A percentile compares a stretch with the other conserved stretches of the same genome.
Evolutionary conservation across 2,113 vertebrate genomes (phyloP).

Genomic region (Empidonax traillii): DNA sequence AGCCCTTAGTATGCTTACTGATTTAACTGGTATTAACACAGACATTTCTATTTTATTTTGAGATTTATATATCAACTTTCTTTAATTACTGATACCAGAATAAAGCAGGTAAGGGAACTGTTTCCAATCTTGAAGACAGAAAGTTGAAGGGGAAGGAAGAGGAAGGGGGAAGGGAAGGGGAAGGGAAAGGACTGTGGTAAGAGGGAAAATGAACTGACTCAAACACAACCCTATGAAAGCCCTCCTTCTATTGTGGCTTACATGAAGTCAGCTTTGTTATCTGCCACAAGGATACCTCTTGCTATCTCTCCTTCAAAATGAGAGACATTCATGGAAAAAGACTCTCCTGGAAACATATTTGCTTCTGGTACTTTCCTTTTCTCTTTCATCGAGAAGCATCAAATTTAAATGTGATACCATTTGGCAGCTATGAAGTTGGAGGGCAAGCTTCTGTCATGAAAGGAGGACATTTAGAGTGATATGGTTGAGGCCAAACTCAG

Average conservation of each 20-base stretch:
- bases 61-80: not conserved
- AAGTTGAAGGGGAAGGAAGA: not conserved
- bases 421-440: not conserved
- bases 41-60: not conserved
- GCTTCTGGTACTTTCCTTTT: not conserved
- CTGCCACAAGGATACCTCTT: not conserved
- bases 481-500: not conserved
- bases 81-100: not conserved
- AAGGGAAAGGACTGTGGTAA: not conserved
- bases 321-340: not conserved
- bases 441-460: not conserved
- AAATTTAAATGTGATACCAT: not conserved
- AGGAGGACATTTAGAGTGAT: not conserved
- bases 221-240: not conserved
- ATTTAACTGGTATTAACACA: not conserved
- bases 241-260: not conserved
- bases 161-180: rapidly evolving
- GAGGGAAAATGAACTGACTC: not conserved
- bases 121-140: not conserved
- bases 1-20: not conserved
- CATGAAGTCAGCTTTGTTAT: not conserved
- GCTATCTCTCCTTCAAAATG: not conserved
- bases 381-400: not conserved
- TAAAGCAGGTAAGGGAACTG: not conserved
- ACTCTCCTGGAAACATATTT: not conserved